These are phyloP conservation scores for Rhinoptilus africanus DNA, from an alignment of 2,113 vertebrate species.

Conservation along the genomic window DNA sequence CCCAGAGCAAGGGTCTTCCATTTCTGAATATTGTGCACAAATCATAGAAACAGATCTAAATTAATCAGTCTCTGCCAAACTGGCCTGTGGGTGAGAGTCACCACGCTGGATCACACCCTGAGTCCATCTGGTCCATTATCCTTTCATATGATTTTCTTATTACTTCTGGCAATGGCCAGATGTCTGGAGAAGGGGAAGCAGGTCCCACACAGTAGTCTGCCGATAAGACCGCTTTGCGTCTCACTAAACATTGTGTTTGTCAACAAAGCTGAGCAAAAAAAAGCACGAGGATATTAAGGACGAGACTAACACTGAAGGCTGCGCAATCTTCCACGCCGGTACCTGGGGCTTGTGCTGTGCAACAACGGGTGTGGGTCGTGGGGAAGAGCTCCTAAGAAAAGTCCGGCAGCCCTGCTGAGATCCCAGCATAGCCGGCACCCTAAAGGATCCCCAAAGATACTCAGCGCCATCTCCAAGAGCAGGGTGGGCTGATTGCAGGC, in stretches of 20 bases:
- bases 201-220: not conserved
- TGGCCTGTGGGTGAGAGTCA: slow-evolving; percentile 43
- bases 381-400: not conserved
- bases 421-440: not conserved
- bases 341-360: not conserved
- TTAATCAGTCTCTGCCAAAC: slow-evolving; percentile 44
- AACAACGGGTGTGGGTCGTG: rapidly evolving
- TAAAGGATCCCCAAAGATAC: not conserved
- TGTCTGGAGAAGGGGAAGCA: slow-evolving; percentile 36
- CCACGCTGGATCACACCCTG: slow-evolving; percentile 30
- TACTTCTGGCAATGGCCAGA: slow-evolving; percentile 36
- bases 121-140: slow-evolving; percentile 59
- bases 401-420: not conserved
- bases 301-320: not conserved
- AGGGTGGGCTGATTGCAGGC: not conserved
- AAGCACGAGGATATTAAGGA: not conserved
- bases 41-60: slow-evolving; percentile 28
- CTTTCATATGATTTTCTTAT: slow-evolving; percentile 52
- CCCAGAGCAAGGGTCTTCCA: not conserved
- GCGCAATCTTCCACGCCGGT: rapidly evolving
- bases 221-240: not conserved
- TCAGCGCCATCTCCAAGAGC: not conserved
- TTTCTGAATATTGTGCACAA: slow-evolving; percentile 20
- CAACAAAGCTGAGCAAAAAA: not conserved
- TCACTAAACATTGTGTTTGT: not conserved